Base-by-base conservation (phyloP, 1,140 invertebrate species). In the Drosophila biarmipes region DNA sequence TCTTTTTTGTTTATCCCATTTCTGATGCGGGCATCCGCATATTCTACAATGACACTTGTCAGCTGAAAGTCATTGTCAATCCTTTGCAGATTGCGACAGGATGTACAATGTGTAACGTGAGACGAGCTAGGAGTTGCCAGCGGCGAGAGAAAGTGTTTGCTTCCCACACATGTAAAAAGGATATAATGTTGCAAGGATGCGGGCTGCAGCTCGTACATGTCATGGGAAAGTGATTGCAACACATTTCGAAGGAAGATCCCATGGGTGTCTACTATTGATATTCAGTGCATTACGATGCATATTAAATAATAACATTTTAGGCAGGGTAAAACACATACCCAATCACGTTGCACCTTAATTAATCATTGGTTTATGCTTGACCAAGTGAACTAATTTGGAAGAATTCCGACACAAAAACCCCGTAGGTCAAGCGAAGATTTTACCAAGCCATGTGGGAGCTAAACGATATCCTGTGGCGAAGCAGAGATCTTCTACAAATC, bases 71-170 rank as follows among this genome's bases (percentile, higher is more conserved):
- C 84, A 89, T 79, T 89, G 67, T 89, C 84, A 87, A 87, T 87
- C 84, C 84, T 87, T 87, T 87, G 84, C 84, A 87, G 72, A 79
- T 82, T 79, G 67, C 67, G 63, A 80, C 81, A 89, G 84, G 79
- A 89, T 89, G 84, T 38, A 68, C 40, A 31, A 43, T 17, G 29
- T 76, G 81, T 86, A 85, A 85, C 89, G 59, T 66, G 84, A 87
- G 84, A 73, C 64, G 27, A 48, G 24, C 27, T 10, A 15, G 21
- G 19, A 49, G 56, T 58, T 76, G 57, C 58, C 43, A 37, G 51
- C 42, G 45, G 27, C 38, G 21, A 82, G 67, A 49, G 72, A 84
- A 89, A 89, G 84, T 87, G 84, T 76, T 81, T 76, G 62, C 78
- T 87, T 87, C 84, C 84, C 84, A 87, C 69, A 72, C 59, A 67